Evolutionary conservation across 2,888 invertebrate species (phyloP).

Genomic region (Amiota minor): DNA sequence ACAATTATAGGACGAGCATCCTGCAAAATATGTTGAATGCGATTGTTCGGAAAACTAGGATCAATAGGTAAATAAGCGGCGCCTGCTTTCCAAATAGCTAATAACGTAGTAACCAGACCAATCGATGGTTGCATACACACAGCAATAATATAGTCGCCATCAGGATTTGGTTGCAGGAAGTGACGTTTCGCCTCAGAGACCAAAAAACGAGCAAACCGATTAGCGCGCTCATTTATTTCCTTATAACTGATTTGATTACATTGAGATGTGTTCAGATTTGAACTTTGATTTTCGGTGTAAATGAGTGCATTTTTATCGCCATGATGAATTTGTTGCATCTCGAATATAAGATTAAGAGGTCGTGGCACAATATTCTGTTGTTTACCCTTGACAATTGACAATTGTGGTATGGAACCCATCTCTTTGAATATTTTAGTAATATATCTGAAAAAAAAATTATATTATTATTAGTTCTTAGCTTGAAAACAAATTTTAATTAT

Average conservation of each 20-base stretch:
- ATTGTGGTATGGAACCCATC: conserved; percentile 85
- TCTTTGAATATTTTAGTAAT: conserved; percentile 3
- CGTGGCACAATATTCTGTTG: conserved; percentile 75
- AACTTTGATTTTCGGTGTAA: conserved; percentile 72
- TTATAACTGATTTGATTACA: conserved; percentile 70
- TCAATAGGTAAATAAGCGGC: conserved; percentile 90
- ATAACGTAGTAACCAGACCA: conserved; percentile 78
- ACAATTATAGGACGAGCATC: conserved; percentile 81
- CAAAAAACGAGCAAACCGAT: conserved; percentile 73
- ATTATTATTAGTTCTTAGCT: neutral
- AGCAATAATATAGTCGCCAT: conserved; percentile 83
- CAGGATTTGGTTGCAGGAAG: conserved; percentile 75
- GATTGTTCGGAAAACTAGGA: conserved; percentile 79
- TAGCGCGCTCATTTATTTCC: conserved; percentile 74
- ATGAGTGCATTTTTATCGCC: conserved; percentile 78
- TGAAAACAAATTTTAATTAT: no score
- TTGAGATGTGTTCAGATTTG: conserved; percentile 34
- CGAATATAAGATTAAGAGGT: conserved; percentile 77
- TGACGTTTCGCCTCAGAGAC: conserved; percentile 64
- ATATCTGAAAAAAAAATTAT: neutral
- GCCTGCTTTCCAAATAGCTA: conserved; percentile 87
- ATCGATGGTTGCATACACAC: conserved; percentile 87
- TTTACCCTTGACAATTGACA: conserved; percentile 81
- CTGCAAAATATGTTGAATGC: conserved; percentile 83
- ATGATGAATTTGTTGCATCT: conserved; percentile 75